Evolutionary conservation across 1,140 invertebrate species (phyloP), one percentile per base, ranked within the genome.

Genomic region (Parapsyche elsis): DNA sequence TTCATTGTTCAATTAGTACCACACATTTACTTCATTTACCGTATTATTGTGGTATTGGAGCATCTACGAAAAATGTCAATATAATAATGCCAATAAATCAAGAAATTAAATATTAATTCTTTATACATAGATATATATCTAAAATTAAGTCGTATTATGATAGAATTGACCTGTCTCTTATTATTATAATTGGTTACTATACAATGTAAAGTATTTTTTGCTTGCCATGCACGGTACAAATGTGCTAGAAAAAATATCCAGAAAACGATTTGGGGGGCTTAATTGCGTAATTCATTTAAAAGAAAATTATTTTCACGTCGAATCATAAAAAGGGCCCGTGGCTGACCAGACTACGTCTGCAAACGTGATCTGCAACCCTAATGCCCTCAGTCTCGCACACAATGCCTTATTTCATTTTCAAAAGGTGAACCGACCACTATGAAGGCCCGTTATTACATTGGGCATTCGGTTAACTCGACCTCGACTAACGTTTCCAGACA

Each of bases 261-360:
- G 30, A 38, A 53, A 21, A 76, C 45, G 73, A 75, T 83, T 80
- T 64, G 21, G 21, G 24, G 57, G 12, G 71, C 59, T 67, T 81
- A 81, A 83, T 83, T 74, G 74, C 67, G 82, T 83, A 79, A 83
- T 83, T 83, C 82, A 81, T 83, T 83, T 83, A 81, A 83, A 81
- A 79, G 79, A 83, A 80, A 83, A 83, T 83, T 83, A 83, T 83
- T 83, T 81, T 83, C 82, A 78, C 80, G 79, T 83, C 59, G 70
- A 77, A 79, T 76, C 80, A 81, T 78, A 78, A 70, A 78, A 78
- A 78, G 80, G 21, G 61, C 75, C 67, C 26, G 67, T 59, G 45
- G 79, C 67, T 71, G 45, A 75, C 71, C 71, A 76, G 64, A 64
- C 71, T 73, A 30, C 71, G 26, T 30, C 71, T 73, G 46, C 44